phyloP scores from a whole-genome alignment of 1,140 invertebrate genomes.

The Adelges cooleyi region DNA sequence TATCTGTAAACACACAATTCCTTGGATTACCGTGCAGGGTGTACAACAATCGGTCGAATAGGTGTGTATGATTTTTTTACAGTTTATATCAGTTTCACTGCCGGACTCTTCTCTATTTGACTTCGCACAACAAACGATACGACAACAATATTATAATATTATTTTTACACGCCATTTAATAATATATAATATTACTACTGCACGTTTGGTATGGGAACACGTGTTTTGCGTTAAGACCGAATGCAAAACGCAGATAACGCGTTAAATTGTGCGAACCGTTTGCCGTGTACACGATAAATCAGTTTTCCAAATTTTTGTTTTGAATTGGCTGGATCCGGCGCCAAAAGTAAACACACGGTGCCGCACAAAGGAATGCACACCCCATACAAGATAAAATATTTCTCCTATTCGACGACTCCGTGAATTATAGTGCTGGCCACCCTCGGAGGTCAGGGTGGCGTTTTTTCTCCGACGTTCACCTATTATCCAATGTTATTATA shows the following conservation, averaged over 20 bases:
- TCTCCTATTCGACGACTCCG: not conserved
- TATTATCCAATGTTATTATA: too few relatives aligned
- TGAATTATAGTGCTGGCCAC: not conserved
- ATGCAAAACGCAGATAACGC: conserved; percentile 33
- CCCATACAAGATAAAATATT: not conserved
- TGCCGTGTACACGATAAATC: conserved; percentile 36
- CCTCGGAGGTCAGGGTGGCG: too few relatives aligned
- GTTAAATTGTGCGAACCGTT: conserved; percentile 37
- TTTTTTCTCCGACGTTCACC: too few relatives aligned
- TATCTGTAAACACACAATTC: too few relatives aligned
- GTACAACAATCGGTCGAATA: too few relatives aligned
- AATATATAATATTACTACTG: not conserved
- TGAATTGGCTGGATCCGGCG: conserved; percentile 37
- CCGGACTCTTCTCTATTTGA: too few relatives aligned
- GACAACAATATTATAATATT: too few relatives aligned
- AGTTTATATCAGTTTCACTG: too few relatives aligned
- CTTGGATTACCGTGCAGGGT: too few relatives aligned
- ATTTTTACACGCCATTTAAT: not conserved
- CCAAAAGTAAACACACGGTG: conserved; percentile 28
- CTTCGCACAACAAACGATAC: too few relatives aligned
- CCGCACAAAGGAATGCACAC: conserved; percentile 18
- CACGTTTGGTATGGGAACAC: not conserved
- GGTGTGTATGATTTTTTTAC: too few relatives aligned
- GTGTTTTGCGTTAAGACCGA: not conserved
- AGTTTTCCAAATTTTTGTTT: conserved; percentile 39